These are phyloP conservation scores for Ancistrus triradiatus DNA, from an alignment of 2,113 vertebrate genomes.

Conservation along the genomic window DNA sequence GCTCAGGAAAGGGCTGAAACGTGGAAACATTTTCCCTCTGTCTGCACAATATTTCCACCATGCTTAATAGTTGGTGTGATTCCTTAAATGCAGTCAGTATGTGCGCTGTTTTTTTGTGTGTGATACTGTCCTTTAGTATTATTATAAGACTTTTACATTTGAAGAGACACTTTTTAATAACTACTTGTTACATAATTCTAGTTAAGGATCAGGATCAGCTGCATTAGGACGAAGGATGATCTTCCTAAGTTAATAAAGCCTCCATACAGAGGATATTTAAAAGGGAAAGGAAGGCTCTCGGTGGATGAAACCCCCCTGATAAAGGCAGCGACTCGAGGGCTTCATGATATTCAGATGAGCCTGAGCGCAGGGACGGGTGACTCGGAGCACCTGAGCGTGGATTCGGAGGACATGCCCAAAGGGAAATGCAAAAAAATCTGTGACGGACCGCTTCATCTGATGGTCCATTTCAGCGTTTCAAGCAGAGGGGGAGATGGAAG, in stretches of 20 bases:
- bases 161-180: too few species aligned
- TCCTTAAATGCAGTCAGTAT: too few species aligned
- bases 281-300: constrained; percentile 34
- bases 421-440: constrained; percentile 60
- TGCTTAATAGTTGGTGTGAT: too few species aligned
- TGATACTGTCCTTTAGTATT: too few species aligned
- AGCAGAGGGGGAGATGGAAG: constrained; percentile 14
- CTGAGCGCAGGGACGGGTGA: constrained; percentile 54
- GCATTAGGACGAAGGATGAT: not conserved
- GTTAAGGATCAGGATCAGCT: too few species aligned
- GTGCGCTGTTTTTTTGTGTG: too few species aligned
- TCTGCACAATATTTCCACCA: too few species aligned
- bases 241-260: constrained; percentile 16
- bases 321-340: constrained; percentile 48
- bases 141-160: too few species aligned
- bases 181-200: too few species aligned
- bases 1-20: too few species aligned
- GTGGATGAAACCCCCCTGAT: constrained; percentile 44
- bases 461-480: constrained; percentile 40
- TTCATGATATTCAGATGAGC: constrained; percentile 76
- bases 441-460: constrained; percentile 61
- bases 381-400: constrained; percentile 59
- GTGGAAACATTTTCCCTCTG: too few species aligned
- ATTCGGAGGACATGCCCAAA: constrained; percentile 65
- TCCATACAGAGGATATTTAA: constrained; percentile 33